Conservation (phyloP, 2,113 vertebrate species). For the Xiphophorus maculatus region DNA sequence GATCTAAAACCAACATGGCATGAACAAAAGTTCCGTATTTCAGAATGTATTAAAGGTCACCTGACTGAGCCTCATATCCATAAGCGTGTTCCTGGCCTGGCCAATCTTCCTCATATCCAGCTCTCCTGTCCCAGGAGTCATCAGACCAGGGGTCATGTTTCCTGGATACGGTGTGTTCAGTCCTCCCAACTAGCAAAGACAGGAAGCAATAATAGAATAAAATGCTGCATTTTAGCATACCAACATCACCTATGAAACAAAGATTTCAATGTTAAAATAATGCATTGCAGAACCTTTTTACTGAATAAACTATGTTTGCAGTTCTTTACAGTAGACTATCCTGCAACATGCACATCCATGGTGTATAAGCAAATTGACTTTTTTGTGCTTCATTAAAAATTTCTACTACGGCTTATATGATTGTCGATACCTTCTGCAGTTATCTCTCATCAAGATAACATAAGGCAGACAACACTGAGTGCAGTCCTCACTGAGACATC, state of each 20-base stretch:
- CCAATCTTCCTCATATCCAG: slow-evolving; percentile 99
- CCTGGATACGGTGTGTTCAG: slow-evolving; percentile 95
- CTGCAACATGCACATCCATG: not conserved
- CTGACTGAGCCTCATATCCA: slow-evolving; percentile 99
- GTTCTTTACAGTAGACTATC: not conserved
- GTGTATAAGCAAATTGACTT: not conserved
- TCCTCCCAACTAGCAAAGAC: slow-evolving; percentile 79
- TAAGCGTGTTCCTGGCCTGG: slow-evolving; percentile 96
- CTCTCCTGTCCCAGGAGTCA: slow-evolving; percentile 95
- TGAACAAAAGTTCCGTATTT: not conserved
- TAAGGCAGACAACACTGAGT: not conserved
- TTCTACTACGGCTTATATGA: not conserved
- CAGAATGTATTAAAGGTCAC: slow-evolving; percentile 68
- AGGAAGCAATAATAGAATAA: slow-evolving; percentile 9
- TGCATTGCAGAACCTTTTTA: not conserved
- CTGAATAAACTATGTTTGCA: not conserved
- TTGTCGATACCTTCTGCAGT: not conserved
- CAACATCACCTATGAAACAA: slow-evolving; percentile 9
- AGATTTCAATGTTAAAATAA: not conserved
- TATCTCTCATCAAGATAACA: not conserved
- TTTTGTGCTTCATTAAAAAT: not conserved
- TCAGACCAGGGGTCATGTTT: slow-evolving; percentile 94
- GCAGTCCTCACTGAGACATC: slow-evolving; percentile 4
- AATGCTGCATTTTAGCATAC: not conserved
- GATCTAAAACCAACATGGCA: not conserved